These are phyloP conservation scores for Nycticorax nycticorax DNA, from an alignment of 2,113 vertebrate species.

Conservation along the genomic window DNA sequence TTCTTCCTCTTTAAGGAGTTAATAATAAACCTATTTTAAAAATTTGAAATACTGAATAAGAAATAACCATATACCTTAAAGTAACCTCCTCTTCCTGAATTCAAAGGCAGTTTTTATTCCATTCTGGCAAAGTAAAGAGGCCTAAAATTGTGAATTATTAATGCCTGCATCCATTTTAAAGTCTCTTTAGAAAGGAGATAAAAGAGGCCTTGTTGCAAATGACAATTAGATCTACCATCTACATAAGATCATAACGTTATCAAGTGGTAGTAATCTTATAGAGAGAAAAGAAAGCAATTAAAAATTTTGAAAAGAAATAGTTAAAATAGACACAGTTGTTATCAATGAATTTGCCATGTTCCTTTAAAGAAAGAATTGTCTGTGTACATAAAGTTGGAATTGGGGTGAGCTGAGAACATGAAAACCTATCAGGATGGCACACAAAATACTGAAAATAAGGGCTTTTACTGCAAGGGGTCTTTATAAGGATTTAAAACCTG, in stretches of 20 bases:
- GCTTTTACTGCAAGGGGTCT: not conserved
- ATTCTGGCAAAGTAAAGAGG: not conserved
- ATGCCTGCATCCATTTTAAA: not conserved
- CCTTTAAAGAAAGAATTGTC: not conserved
- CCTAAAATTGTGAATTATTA: slow-evolving; percentile 26
- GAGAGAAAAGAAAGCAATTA: not conserved
- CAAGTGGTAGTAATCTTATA: not conserved
- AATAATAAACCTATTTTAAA: slow-evolving; percentile 20
- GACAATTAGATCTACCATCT: not conserved
- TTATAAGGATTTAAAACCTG: not conserved
- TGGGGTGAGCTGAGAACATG: not conserved
- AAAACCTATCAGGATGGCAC: not conserved
- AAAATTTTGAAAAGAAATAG: not conserved
- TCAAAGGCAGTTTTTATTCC: slow-evolving; percentile 20
- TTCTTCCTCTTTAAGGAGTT: not conserved
- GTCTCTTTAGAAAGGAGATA: slow-evolving; percentile 2
- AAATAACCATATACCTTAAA: not conserved
- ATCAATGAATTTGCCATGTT: not conserved
- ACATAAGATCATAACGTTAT: not conserved
- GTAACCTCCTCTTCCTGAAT: not conserved
- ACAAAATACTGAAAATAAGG: not conserved
- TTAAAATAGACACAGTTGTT: not conserved
- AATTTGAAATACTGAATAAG: not conserved
- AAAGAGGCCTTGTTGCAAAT: not conserved
- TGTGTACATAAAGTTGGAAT: not conserved